A percentile compares a stretch with the other conserved stretches of the same genome.
These are phyloP conservation scores for Microchrysa polita DNA, from an alignment of 2,888 invertebrate genomes.

Conservation along the genomic window DNA sequence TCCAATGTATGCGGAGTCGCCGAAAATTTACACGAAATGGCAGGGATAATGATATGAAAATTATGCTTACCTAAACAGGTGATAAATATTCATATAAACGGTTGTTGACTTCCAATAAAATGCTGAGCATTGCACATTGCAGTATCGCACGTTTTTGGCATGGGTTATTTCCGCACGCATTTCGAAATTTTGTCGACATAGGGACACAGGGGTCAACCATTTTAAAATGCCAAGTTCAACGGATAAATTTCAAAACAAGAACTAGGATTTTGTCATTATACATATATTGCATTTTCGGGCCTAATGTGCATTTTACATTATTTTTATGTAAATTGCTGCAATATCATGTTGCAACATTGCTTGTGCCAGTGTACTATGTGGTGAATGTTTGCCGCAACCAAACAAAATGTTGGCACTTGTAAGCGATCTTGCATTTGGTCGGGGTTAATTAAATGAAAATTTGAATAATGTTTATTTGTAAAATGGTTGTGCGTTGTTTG, in stretches of 20 bases:
- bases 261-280: no score
- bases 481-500: not conserved
- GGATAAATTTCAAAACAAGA: no score
- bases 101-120: constrained; percentile 7
- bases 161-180: no score
- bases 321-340: not conserved
- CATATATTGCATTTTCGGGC: no score
- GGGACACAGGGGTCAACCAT: no score
- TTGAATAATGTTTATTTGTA: constrained; percentile 26
- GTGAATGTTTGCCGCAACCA: no score
- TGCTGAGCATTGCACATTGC: constrained; percentile 5
- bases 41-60: constrained; percentile 4
- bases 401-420: no score
- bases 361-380: no score
- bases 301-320: no score
- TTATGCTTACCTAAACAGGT: constrained; percentile 34
- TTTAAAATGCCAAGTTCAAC: no score
- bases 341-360: not conserved
- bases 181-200: no score
- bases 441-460: constrained; percentile 32
- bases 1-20: not conserved
- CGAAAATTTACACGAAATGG: not conserved
- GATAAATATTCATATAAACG: constrained; percentile 30
- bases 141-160: not conserved
- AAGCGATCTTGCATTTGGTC: no score